A percentile compares a stretch with the other conserved stretches of the same genome.
phyloP scores from a whole-genome alignment of 2,113 vertebrate genomes.

The Brachirus orientalis region DNA sequence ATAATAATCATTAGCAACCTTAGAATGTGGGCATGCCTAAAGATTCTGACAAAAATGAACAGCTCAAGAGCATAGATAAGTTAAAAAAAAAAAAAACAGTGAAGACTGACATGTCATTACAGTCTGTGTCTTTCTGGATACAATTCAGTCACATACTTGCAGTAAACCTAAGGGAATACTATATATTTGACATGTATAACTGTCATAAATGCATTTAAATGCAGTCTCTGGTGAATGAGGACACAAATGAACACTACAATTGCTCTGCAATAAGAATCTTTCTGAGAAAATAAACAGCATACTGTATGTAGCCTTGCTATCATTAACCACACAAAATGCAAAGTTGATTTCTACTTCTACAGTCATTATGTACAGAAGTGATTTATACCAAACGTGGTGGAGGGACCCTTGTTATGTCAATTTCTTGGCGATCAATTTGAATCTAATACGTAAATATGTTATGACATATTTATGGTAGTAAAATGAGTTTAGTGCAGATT shows the following conservation, averaged over 20 bases:
- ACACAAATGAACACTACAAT: background rate
- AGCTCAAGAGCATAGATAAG: too few relatives aligned
- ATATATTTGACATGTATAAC: conserved; percentile 1
- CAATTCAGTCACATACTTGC: conserved; percentile 9
- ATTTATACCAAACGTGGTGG: too few relatives aligned
- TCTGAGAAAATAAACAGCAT: background rate
- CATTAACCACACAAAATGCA: background rate
- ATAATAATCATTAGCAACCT: too few relatives aligned
- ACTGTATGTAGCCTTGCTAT: background rate
- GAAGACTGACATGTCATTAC: background rate
- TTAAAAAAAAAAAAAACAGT: too few relatives aligned
- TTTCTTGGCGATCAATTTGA: too few relatives aligned
- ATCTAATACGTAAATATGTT: too few relatives aligned
- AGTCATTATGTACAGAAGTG: background rate
- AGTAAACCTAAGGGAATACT: background rate
- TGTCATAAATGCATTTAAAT: background rate
- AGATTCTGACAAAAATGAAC: too few relatives aligned
- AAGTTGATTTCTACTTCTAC: background rate
- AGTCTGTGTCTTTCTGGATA: background rate
- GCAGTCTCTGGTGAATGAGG: background rate
- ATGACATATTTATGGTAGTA: too few relatives aligned
- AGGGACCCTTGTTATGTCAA: too few relatives aligned
- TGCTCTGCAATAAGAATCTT: background rate
- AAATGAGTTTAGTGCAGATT: too few relatives aligned
- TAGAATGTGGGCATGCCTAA: too few relatives aligned